These are phyloP conservation scores for Heterochromis multidens DNA, from an alignment of 2,113 vertebrate genomes.

Conservation along the genomic window DNA sequence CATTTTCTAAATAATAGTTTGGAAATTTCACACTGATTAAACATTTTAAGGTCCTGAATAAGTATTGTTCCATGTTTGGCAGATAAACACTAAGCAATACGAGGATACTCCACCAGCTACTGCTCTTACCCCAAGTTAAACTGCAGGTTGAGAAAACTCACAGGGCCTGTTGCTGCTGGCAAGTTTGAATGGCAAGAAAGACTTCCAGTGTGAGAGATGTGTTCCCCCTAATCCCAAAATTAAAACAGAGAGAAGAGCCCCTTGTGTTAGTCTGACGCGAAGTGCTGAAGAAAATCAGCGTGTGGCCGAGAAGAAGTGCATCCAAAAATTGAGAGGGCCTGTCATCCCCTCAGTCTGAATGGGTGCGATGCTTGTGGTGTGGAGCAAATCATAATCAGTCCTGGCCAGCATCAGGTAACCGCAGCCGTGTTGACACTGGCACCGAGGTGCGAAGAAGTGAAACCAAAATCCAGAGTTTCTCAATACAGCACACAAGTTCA, in stretches of 20 bases:
- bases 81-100: not conserved
- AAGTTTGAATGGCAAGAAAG: not conserved
- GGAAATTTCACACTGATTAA: not conserved
- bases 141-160: not conserved
- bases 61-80: conserved; percentile 9
- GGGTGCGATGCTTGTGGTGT: conserved; percentile 34
- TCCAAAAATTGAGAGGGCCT: conserved; percentile 48
- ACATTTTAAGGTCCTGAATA: no score
- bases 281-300: conserved; percentile 34
- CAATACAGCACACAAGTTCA: conserved; percentile 33
- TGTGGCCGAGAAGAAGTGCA: conserved; percentile 9
- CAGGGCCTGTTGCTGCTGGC: conserved; percentile 2
- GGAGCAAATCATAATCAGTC: conserved; percentile 54
- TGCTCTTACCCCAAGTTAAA: not conserved
- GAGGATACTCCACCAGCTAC: not conserved
- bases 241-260: conserved; percentile 8
- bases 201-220: conserved; percentile 1
- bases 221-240: conserved; percentile 10
- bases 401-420: conserved; percentile 47
- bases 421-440: conserved; percentile 67
- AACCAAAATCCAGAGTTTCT: conserved; percentile 58
- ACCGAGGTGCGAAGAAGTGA: conserved; percentile 58
- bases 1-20: conserved; percentile 22
- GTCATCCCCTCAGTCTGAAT: conserved; percentile 50
- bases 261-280: not conserved